These are phyloP conservation scores for Saturnia pavonia DNA, from an alignment of 2,888 invertebrate genomes.

Conservation along the genomic window DNA sequence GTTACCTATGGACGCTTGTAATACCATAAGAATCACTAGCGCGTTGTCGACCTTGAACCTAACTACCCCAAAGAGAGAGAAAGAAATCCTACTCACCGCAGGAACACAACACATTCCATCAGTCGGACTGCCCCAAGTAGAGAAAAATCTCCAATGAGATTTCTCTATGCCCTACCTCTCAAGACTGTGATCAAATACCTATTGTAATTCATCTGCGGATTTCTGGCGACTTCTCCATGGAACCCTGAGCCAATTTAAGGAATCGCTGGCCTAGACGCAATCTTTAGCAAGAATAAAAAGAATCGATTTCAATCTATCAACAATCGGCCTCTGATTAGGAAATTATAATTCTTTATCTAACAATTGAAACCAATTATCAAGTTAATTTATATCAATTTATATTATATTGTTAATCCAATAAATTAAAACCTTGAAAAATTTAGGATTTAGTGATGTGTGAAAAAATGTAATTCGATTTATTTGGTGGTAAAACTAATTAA, in stretches of 20 bases:
- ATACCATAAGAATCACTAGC: too few relatives aligned
- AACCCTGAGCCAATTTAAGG: background rate
- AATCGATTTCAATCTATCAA: background rate
- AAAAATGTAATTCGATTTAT: conserved; percentile 13
- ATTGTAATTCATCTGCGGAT: background rate
- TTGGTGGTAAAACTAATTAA: conserved; percentile 2
- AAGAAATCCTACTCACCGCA: too few relatives aligned
- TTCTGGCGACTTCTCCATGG: background rate
- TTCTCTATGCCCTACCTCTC: too few relatives aligned
- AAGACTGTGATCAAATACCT: too few relatives aligned
- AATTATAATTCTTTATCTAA: background rate
- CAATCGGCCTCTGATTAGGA: conserved; percentile 1
- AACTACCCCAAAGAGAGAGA: too few relatives aligned
- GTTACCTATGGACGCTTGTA: too few relatives aligned
- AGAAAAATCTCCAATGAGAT: too few relatives aligned
- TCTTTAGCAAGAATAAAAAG: background rate
- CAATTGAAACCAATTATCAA: background rate
- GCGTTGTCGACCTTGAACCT: too few relatives aligned
- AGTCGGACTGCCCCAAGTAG: too few relatives aligned
- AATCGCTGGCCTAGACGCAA: background rate
- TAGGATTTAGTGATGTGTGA: background rate
- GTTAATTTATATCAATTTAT: background rate
- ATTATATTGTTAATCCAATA: background rate
- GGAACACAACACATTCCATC: too few relatives aligned
- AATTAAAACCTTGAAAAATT: background rate